These are phyloP conservation scores for Podarcis lilfordi DNA, from an alignment of 2,797 vertebrate genomes.

Conservation along the genomic window DNA sequence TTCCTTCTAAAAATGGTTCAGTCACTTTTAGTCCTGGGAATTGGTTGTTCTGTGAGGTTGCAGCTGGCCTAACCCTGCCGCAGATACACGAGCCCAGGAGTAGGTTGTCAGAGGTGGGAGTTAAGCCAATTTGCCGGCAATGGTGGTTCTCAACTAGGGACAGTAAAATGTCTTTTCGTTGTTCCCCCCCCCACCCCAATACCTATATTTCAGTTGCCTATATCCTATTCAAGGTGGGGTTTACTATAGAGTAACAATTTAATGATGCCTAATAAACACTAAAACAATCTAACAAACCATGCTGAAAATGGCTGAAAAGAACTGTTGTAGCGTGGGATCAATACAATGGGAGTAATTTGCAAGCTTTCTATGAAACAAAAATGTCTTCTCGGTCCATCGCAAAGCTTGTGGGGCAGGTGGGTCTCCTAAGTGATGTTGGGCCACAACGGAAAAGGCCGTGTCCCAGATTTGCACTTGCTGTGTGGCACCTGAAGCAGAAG, in stretches of 20 bases:
- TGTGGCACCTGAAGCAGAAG: too few species aligned
- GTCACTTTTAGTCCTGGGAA: neutral
- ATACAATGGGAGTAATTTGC: neutral
- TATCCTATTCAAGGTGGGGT: neutral
- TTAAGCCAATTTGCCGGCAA: neutral
- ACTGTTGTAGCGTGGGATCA: neutral
- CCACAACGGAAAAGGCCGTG: too few species aligned
- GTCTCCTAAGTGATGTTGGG: too few species aligned
- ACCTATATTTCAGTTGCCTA: too few species aligned
- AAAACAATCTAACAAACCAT: neutral
- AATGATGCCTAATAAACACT: neutral
- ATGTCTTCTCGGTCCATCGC: neutral
- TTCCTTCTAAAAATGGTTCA: neutral
- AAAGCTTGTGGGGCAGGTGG: too few species aligned
- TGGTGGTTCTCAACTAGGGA: neutral
- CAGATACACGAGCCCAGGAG: neutral
- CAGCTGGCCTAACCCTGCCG: neutral
- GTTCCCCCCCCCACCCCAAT: accelerated
- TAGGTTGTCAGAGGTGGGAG: neutral
- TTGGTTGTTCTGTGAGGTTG: neutral
- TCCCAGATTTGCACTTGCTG: too few species aligned
- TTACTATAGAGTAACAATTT: neutral
- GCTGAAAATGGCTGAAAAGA: neutral
- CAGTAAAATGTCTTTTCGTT: neutral
- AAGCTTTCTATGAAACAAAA: neutral